Evolutionary conservation across 2,797 vertebrate genomes (phyloP).

Genomic region (Percopsis omiscomaycus): DNA sequence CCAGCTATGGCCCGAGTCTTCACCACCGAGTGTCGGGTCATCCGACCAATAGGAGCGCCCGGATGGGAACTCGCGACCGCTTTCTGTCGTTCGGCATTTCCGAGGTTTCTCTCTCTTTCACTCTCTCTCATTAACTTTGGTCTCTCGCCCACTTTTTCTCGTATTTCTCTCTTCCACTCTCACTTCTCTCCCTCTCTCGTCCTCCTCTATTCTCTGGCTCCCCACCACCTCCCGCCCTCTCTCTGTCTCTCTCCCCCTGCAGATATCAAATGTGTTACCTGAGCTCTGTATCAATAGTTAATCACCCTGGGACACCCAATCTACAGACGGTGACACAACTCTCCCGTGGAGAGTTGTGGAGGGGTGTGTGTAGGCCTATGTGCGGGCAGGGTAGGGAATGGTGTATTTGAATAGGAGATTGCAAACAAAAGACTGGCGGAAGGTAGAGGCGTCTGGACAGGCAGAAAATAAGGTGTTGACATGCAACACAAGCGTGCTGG

Average conservation of each 20-base stretch:
- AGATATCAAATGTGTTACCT: conserved; percentile 84
- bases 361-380: conserved; percentile 24
- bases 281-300: conserved; percentile 92
- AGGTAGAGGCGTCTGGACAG: no score
- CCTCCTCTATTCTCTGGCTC: conserved; percentile 3
- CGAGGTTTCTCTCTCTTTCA: conserved; percentile 13
- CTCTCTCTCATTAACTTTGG: conserved; percentile 33
- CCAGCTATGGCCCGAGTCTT: conserved; percentile 60
- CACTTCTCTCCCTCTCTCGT: neutral
- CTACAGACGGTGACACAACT: conserved; percentile 71
- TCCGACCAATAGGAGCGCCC: conserved; percentile 14
- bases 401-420: conserved; percentile 18
- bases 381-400: conserved; percentile 13
- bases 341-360: conserved; percentile 52
- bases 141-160: conserved; percentile 2
- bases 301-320: conserved; percentile 88
- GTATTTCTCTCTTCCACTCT: neutral
- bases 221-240: conserved; percentile 5
- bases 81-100: no score
- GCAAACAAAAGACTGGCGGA: conserved; percentile 11
- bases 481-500: no score
- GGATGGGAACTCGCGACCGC: conserved; percentile 1
- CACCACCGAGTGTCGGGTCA: conserved; percentile 25
- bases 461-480: neutral
- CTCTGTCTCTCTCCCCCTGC: conserved; percentile 23